Conservation (phyloP, 2,888 invertebrate genomes). For the Anoplius nigerrimus region DNA sequence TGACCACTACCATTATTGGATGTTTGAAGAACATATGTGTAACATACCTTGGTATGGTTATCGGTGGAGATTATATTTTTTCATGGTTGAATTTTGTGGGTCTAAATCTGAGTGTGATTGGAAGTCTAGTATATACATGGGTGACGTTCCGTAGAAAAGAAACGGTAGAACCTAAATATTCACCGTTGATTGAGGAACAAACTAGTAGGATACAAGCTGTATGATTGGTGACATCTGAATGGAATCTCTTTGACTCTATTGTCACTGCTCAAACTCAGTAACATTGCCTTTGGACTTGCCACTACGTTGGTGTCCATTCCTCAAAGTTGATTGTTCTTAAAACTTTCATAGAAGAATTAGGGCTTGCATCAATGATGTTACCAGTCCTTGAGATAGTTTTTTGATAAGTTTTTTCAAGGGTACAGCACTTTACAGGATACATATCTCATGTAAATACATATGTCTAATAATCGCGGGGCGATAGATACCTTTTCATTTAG, state of each 20-base stretch:
- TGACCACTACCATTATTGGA: slow-evolving; percentile 98
- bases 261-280: slow-evolving; percentile 14
- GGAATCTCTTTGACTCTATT: no score
- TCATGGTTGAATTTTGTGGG: slow-evolving; percentile 96
- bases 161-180: slow-evolving; percentile 62
- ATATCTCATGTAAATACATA: slow-evolving; percentile 5
- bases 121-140: slow-evolving; percentile 90
- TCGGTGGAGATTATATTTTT: slow-evolving; percentile 98
- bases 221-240: slow-evolving; percentile 54
- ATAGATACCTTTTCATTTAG: background rate
- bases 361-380: background rate
- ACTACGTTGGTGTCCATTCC: background rate
- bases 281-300: slow-evolving; percentile 4
- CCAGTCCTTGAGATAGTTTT: no score
- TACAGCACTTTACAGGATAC: slow-evolving; percentile 3
- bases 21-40: slow-evolving; percentile 98
- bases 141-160: slow-evolving; percentile 87
- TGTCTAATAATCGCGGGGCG: background rate
- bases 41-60: slow-evolving; percentile 98
- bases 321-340: background rate
- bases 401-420: background rate
- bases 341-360: background rate
- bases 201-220: slow-evolving; percentile 73
- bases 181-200: slow-evolving; percentile 58
- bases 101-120: slow-evolving; percentile 93